Evolutionary conservation across 2,888 invertebrate species (phyloP).

Genomic region (Eulithis testata): DNA sequence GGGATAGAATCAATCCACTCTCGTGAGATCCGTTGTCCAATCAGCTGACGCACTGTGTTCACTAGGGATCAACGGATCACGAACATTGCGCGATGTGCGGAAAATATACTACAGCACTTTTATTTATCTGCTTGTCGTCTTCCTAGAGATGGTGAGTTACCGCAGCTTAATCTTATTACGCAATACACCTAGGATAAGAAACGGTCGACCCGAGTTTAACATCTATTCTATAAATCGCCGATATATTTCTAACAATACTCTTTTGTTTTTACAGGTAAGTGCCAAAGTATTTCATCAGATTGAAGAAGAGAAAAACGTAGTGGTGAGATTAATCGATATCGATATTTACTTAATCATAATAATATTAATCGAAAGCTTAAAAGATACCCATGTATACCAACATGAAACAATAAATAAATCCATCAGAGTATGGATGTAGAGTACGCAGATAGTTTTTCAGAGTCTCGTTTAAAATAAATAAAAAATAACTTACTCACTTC

Average conservation of each 20-base stretch:
- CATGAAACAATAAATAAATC: too few species aligned
- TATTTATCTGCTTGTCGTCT: slow-evolving; percentile 46
- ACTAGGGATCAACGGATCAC: slow-evolving; percentile 68
- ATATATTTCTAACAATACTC: slow-evolving; percentile 18
- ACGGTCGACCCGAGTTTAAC: neutral
- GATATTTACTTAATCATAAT: too few species aligned
- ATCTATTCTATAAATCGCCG: neutral
- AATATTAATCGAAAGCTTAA: too few species aligned
- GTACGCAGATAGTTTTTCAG: neutral
- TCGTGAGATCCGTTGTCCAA: slow-evolving; percentile 78
- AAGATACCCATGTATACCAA: too few species aligned
- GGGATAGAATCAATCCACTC: slow-evolving; percentile 76
- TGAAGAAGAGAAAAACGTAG: neutral
- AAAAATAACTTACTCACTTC: neutral
- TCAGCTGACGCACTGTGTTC: slow-evolving; percentile 79
- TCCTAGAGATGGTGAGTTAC: neutral
- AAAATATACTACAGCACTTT: slow-evolving; percentile 46
- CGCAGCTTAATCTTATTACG: neutral
- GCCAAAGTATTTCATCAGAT: neutral
- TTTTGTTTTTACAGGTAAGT: slow-evolving; percentile 38
- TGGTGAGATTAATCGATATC: slow-evolving; percentile 1
- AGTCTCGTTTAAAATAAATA: neutral
- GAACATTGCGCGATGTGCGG: slow-evolving; percentile 48
- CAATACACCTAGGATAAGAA: neutral
- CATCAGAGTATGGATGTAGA: too few species aligned